These are phyloP conservation scores for Loripinus fragilis DNA, from an alignment of 2,888 invertebrate species.

Conservation along the genomic window DNA sequence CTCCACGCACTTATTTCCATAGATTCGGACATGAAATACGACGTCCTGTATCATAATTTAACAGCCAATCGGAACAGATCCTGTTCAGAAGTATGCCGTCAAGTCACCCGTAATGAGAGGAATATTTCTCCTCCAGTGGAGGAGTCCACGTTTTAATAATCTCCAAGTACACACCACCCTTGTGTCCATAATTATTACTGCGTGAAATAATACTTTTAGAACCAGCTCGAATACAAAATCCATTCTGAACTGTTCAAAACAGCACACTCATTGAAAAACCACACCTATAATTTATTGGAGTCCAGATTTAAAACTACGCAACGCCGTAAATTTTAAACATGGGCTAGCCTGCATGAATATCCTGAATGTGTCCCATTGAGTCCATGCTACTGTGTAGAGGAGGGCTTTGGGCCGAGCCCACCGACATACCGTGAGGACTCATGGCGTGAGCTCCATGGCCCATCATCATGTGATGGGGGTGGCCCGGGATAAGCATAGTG, in stretches of 20 bases:
- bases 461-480: slow-evolving; percentile 85
- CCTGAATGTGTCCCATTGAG: slow-evolving; percentile 83
- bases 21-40: slow-evolving; percentile 5
- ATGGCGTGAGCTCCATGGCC: slow-evolving; percentile 81
- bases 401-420: slow-evolving; percentile 83
- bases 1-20: not conserved
- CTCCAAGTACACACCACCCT: slow-evolving; percentile 6
- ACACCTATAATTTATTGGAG: slow-evolving; percentile 24
- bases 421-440: slow-evolving; percentile 83
- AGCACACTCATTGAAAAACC: slow-evolving; percentile 23
- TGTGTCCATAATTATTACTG: slow-evolving; percentile 24
- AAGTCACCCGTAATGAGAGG: slow-evolving; percentile 61
- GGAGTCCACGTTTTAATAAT: not conserved
- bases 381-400: slow-evolving; percentile 82
- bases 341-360: slow-evolving; percentile 81
- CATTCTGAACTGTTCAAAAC: slow-evolving; percentile 54
- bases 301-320: slow-evolving; percentile 17
- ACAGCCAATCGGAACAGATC: slow-evolving; percentile 19
- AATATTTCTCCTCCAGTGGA: slow-evolving; percentile 30
- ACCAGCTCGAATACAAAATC: slow-evolving; percentile 39
- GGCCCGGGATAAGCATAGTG: slow-evolving; percentile 84
- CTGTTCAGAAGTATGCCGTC: slow-evolving; percentile 32
- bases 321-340: slow-evolving; percentile 8
- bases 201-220: slow-evolving; percentile 49
- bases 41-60: not conserved